A percentile compares a stretch with the other conserved stretches of the same genome.
Conservation (phyloP, 2,797 vertebrate species). For the Siniperca obscura region DNA sequence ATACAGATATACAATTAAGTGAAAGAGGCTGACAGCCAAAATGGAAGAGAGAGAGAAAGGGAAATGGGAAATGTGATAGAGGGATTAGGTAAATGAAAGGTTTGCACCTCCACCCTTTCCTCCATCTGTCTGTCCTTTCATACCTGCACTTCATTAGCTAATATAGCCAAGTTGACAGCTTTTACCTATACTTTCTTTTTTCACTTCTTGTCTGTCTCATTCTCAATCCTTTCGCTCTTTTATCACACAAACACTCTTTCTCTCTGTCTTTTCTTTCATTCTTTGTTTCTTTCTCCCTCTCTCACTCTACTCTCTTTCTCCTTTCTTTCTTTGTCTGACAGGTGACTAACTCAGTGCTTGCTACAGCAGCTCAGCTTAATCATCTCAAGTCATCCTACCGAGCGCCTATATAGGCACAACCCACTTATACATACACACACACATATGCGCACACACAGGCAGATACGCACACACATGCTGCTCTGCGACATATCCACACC, state of each 20-base stretch:
- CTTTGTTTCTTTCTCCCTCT: slow-evolving; percentile 11
- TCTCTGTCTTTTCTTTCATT: slow-evolving; percentile 1
- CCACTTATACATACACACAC: slow-evolving; percentile 18
- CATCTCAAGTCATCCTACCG: slow-evolving; percentile 67
- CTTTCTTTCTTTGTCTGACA: slow-evolving; percentile 46
- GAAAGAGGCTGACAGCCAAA: slow-evolving; percentile 54
- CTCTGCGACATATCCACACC: slow-evolving; percentile 76
- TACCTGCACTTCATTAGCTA: slow-evolving; percentile 55
- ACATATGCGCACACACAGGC: slow-evolving; percentile 23
- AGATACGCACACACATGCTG: slow-evolving; percentile 52
- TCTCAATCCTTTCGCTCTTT: slow-evolving; percentile 14
- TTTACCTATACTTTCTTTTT: background rate
- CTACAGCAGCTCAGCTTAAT: slow-evolving; percentile 51
- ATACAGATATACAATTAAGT: slow-evolving; percentile 62
- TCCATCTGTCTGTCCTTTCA: slow-evolving; percentile 43
- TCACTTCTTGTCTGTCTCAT: background rate
- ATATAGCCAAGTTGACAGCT: slow-evolving; percentile 43
- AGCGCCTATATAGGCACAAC: slow-evolving; percentile 41
- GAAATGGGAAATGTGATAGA: slow-evolving; percentile 65
- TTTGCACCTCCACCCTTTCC: slow-evolving; percentile 52
- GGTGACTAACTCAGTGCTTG: slow-evolving; percentile 50
- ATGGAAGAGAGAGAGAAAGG: slow-evolving; percentile 47
- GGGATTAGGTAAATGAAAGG: slow-evolving; percentile 69
- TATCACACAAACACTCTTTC: background rate
- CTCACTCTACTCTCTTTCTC: background rate